Evolutionary conservation across 1,140 invertebrate species (phyloP).

Genomic region (Leptonema lineaticorne): DNA sequence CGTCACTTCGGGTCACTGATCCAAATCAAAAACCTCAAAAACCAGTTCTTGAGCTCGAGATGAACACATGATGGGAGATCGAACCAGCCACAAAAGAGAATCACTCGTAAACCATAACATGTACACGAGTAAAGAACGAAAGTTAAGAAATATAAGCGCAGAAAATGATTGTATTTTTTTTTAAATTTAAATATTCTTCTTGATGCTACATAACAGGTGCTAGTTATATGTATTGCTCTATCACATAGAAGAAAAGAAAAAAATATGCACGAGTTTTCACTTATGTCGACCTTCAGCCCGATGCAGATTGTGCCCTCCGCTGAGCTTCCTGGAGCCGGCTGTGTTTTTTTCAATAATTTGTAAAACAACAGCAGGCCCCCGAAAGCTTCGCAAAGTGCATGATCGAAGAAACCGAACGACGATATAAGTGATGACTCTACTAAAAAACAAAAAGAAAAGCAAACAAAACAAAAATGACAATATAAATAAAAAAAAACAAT

Average conservation of each 20-base stretch:
- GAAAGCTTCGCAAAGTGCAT: slow-evolving; percentile 39
- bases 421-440: slow-evolving; percentile 18
- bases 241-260: slow-evolving; percentile 4
- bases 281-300: slow-evolving; percentile 5
- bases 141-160: too few species aligned
- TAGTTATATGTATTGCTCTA: neutral
- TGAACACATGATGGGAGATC: neutral
- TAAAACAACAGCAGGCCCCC: slow-evolving; percentile 27
- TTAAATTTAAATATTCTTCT: neutral
- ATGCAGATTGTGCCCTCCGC: slow-evolving; percentile 22
- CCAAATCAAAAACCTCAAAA: slow-evolving; percentile 9
- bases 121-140: neutral
- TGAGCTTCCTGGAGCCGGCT: slow-evolving; percentile 32
- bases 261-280: slow-evolving; percentile 8
- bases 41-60: slow-evolving; percentile 4
- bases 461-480: slow-evolving; percentile 15
- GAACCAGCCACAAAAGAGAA: neutral
- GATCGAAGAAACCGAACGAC: slow-evolving; percentile 11
- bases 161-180: neutral
- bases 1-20: slow-evolving; percentile 11
- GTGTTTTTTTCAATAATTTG: slow-evolving; percentile 19
- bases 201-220: neutral
- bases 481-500: neutral
- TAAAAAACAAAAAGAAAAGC: slow-evolving; percentile 12
- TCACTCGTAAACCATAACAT: neutral